Base-by-base conservation (phyloP, 35 echinoderm and acorn worm genomes). In the Acanthaster planci region DNA sequence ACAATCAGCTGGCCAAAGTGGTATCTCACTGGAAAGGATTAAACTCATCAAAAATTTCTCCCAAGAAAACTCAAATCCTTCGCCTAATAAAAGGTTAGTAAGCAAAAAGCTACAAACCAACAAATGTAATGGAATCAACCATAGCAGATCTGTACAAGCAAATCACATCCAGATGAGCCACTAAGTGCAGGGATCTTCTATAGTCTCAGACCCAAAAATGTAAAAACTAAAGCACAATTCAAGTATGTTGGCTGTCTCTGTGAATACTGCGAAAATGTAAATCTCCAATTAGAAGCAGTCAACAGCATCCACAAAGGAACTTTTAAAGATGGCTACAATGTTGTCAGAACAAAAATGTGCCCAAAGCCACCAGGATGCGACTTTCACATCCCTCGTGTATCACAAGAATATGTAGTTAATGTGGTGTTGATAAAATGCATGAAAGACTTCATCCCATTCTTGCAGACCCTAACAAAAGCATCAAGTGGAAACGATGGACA, bases 401-500 rank as follows among this genome's bases (percentile, higher is more conserved):
- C 52, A 90, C 18, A 39, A 77, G 89, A 50, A 54, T 80, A n/a
- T 91, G 82, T 55, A 37, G 26, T 18, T 52, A 67, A 37, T 91
- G 83, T 86, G 89, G 89, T 39, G 76, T 91, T 2, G 34, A 80
- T 67, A 58, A 55, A 38, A 14, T 91, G 52, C 76, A 91, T 57
- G 18, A 75, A 38, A 22, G 54, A 72, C 54, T 85, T 35, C 56
- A 85, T 67, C 51, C 52, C 38, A 85, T 85, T 19, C 78, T 81
- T 81, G 78, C 78, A 81, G 78, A 50, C 58, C 52, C 39, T 60
- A 1, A 85, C 51, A 72, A 72, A 2, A 68, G 29, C 54, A 72
- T 85, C 26, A 85, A 64, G 72, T 92, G 90, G 90, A 87, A 88
- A 58, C 16, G 85, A 78, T 93, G 91, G 86, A 72, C 47, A n/a